Evolutionary conservation across 2,888 invertebrate species (phyloP).

Genomic region (Drosophila helvetica): DNA sequence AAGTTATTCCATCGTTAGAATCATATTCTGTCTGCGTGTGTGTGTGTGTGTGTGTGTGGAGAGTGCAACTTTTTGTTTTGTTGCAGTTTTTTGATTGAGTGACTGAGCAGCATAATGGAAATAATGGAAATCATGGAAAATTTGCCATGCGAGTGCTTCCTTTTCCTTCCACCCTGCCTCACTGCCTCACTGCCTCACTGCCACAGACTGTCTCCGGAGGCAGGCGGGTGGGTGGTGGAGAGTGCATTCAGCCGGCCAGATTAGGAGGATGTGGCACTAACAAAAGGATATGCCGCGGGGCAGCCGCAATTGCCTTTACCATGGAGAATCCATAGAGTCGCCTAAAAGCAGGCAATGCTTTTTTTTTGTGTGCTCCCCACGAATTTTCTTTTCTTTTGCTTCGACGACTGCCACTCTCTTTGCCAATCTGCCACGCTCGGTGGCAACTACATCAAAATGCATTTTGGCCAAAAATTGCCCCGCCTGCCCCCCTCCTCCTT

Average conservation of each 20-base stretch:
- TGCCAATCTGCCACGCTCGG: constrained; percentile 39
- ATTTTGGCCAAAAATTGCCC: constrained; percentile 66
- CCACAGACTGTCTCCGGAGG: constrained; percentile 13
- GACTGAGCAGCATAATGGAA: constrained; percentile 49
- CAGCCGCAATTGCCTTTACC: neutral
- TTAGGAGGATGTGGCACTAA: constrained; percentile 38
- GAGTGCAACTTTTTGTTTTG: constrained; percentile 63
- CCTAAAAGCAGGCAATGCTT: neutral
- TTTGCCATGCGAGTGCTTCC: constrained; percentile 42
- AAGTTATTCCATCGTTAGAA: constrained; percentile 58
- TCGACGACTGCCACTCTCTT: constrained; percentile 7
- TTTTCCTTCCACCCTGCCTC: neutral
- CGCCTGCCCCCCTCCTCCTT: constrained; percentile 8
- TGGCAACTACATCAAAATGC: constrained; percentile 74
- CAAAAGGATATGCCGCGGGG: neutral
- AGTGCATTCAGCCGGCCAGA: constrained; percentile 54
- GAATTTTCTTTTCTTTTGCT: constrained; percentile 5
- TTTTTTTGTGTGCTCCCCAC: neutral
- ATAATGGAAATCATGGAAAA: constrained; percentile 31
- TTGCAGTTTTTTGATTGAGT: constrained; percentile 64
- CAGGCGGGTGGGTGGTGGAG: constrained; percentile 5
- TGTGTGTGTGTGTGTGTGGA: constrained; percentile 22
- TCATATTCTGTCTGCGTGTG: constrained; percentile 53
- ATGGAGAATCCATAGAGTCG: neutral
- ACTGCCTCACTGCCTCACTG: too few relatives aligned